Conservation (phyloP, 2,113 vertebrate species). For the Phalacrocorax pelagicus region DNA sequence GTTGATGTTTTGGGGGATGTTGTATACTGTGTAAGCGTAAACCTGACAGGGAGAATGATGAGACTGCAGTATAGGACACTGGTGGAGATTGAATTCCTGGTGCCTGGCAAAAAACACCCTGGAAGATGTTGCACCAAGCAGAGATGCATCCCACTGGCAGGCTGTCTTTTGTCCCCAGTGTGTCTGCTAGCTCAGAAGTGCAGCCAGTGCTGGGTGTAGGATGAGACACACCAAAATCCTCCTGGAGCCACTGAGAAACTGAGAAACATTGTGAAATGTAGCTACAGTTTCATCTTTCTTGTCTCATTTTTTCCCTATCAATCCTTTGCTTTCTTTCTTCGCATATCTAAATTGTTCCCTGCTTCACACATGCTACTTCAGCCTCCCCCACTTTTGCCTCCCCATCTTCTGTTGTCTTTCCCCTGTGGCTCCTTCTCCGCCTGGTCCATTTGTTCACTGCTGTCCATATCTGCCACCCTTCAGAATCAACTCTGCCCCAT, state of each 20-base stretch:
- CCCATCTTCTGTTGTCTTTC: neutral
- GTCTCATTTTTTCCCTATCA: neutral
- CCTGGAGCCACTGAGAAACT: neutral
- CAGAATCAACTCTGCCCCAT: neutral
- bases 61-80: neutral
- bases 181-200: neutral
- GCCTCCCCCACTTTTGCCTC: neutral
- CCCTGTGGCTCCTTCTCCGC: neutral
- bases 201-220: neutral
- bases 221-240: neutral
- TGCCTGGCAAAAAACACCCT: neutral
- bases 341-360: neutral
- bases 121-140: neutral
- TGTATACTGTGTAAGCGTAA: neutral
- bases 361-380: neutral
- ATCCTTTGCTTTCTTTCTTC: neutral
- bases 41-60: neutral
- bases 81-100: neutral
- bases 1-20: neutral
- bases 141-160: neutral
- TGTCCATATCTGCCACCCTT: neutral
- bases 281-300: neutral
- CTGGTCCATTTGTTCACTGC: neutral
- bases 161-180: neutral
- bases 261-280: neutral